Evolutionary conservation across 2,888 invertebrate genomes (phyloP).

Genomic region (Parasteatoda lunata): DNA sequence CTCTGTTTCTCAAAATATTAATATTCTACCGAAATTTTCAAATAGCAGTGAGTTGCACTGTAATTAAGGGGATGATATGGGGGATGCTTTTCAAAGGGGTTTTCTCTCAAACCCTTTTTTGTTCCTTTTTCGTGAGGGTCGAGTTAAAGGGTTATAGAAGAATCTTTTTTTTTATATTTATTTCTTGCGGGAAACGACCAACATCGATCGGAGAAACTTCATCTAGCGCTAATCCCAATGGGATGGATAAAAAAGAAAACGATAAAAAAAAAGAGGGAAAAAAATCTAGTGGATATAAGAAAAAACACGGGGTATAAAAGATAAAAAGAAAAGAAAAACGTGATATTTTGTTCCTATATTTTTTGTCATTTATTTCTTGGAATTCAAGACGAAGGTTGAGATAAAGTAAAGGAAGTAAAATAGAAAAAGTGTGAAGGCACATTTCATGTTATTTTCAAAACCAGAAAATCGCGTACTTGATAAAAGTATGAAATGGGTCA

Average conservation of each 20-base stretch:
- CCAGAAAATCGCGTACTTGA: not conserved
- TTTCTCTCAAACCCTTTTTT: conserved; percentile 29
- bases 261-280: not conserved
- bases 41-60: conserved; percentile 55
- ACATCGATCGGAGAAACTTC: conserved; percentile 27
- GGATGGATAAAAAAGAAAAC: conserved; percentile 23
- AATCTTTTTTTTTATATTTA: conserved; percentile 17
- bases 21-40: conserved; percentile 61
- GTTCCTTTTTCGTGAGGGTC: conserved; percentile 10
- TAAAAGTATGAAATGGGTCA: too few relatives aligned
- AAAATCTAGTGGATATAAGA: not conserved
- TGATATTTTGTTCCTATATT: conserved; percentile 57
- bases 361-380: conserved; percentile 32
- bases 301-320: not conserved
- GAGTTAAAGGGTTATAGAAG: conserved; percentile 36
- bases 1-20: conserved; percentile 8
- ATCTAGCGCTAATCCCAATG: conserved; percentile 44
- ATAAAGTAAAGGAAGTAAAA: conserved; percentile 5
- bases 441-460: conserved; percentile 39
- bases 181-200: conserved; percentile 32
- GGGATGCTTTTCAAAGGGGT: conserved; percentile 40
- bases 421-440: conserved; percentile 37
- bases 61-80: conserved; percentile 52
- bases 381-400: conserved; percentile 20
- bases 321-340: conserved; percentile 30